Base-by-base conservation (phyloP, 1,140 invertebrate species). In the Cherax destructor region DNA sequence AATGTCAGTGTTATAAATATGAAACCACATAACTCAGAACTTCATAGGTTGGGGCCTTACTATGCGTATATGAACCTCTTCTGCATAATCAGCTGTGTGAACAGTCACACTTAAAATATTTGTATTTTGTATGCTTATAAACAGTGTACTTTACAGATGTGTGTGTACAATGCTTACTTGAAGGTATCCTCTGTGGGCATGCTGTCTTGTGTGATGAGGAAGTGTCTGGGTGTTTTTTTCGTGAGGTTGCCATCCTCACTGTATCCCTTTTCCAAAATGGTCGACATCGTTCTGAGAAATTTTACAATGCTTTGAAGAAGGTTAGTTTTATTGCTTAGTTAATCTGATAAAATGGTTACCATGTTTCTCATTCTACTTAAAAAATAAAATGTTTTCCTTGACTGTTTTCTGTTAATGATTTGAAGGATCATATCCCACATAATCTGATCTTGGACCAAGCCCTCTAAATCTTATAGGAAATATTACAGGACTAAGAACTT, bases 261-360 rank as follows among this genome's bases (percentile, higher is more conserved):
- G 76, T 76, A 41, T 79, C 52, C 18, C 69, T 87, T 16, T 87
- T 77, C 61, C 85, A 78, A 61, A 87, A 87, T 87, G 85, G 85
- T 50, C 85, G 85, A 50, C 85, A 87, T 59, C 72, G 85, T 13
- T 79, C 85, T 21, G 85, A 87, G 52, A 87, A 87, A 16, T 87
- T 87, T 61, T 87, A 87, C 13, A 87, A 47, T 21, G 85, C 59
- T 16, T 47, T 87, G 56, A 87, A 65, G 72, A 87, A 79, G 74
- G 85, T 87, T 74, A 30, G 69, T 30, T 74, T 21, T 56, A 56
- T 56, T 13, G 9, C 52, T 56, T 56, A 56, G 30, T 41, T 56
- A 56, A 10, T 56, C 52, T 56, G 13, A 41, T 41, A 41, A 41
- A 41, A 41, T 41, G 30, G 30, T 41, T 41, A 41, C 30, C 30